A percentile compares a stretch with the other conserved stretches of the same genome.
Evolutionary conservation across 1,140 invertebrate genomes (phyloP).

Genomic region (Heliothis subflexa): DNA sequence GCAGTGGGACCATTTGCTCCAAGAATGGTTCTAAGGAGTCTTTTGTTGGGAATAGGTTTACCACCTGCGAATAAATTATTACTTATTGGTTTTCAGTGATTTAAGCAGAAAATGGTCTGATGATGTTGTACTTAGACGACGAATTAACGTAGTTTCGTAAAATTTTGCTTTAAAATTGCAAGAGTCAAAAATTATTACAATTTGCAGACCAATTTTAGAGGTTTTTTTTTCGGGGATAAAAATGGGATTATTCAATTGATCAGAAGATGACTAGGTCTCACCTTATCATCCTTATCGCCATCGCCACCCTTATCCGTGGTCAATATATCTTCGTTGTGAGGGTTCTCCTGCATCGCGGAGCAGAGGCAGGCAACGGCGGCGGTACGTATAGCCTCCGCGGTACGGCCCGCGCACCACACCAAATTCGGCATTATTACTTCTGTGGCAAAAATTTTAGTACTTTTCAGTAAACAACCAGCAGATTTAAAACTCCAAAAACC

Average conservation of each 20-base stretch:
- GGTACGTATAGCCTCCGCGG: slow-evolving; percentile 92
- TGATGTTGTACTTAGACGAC: neutral
- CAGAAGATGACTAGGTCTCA: slow-evolving; percentile 39
- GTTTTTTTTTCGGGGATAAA: too few relatives aligned
- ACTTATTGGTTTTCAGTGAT: neutral
- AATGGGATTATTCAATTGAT: too few relatives aligned
- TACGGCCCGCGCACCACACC: slow-evolving; percentile 93
- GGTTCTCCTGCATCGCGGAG: slow-evolving; percentile 88
- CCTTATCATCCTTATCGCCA: slow-evolving; percentile 65
- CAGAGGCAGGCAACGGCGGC: slow-evolving; percentile 92
- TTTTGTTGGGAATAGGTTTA: slow-evolving; percentile 78
- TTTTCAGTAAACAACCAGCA: too few relatives aligned
- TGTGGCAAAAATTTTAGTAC: slow-evolving; percentile 45
- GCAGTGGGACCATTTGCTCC: slow-evolving; percentile 84
- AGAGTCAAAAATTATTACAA: too few relatives aligned
- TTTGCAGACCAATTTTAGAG: too few relatives aligned
- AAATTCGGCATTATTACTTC: slow-evolving; percentile 92
- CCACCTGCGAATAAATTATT: slow-evolving; percentile 60
- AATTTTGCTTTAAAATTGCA: too few relatives aligned
- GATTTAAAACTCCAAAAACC: too few relatives aligned
- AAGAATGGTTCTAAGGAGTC: slow-evolving; percentile 80
- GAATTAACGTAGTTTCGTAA: neutral
- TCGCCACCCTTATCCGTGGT: slow-evolving; percentile 54
- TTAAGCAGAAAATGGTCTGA: too few relatives aligned
- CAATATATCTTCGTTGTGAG: slow-evolving; percentile 47